These are phyloP conservation scores for Miltochrista miniata DNA, from an alignment of 2,888 invertebrate genomes.

Conservation along the genomic window DNA sequence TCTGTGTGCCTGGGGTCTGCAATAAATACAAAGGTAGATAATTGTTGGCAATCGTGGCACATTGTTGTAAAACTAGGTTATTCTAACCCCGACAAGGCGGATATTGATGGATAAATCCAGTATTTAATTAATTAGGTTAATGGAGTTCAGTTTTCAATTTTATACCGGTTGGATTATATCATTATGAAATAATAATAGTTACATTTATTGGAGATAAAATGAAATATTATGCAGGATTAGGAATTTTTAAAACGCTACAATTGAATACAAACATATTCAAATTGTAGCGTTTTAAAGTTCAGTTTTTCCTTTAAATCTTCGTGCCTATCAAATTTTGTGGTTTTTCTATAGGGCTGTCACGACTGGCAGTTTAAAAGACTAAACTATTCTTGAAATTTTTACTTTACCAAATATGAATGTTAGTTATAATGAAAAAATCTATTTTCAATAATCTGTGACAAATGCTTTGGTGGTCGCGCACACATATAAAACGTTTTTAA, in stretches of 20 bases:
- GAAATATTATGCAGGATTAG: slow-evolving; percentile 2
- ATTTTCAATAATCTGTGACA: slow-evolving; percentile 39
- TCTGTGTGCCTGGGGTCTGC: slow-evolving; percentile 23
- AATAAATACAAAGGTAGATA: slow-evolving; percentile 30
- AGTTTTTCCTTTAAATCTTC: too few relatives aligned
- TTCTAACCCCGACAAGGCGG: slow-evolving; percentile 30
- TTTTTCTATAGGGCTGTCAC: too few relatives aligned
- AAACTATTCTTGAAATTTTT: too few relatives aligned
- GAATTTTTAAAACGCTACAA: too few relatives aligned
- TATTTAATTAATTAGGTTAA: slow-evolving; percentile 15
- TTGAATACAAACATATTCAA: too few relatives aligned
- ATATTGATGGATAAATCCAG: slow-evolving; percentile 22
- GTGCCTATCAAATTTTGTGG: too few relatives aligned
- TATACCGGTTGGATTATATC: slow-evolving; percentile 13
- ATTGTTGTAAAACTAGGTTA: slow-evolving; percentile 34
- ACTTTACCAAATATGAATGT: too few relatives aligned
- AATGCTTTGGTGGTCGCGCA: slow-evolving; percentile 36
- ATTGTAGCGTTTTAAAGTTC: too few relatives aligned
- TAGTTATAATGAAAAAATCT: not conserved
- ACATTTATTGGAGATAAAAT: slow-evolving; percentile 7
- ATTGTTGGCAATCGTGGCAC: slow-evolving; percentile 27
- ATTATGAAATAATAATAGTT: too few relatives aligned
- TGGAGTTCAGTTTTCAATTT: slow-evolving; percentile 10
- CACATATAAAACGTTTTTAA: slow-evolving; percentile 14
- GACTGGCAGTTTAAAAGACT: too few relatives aligned